Evolutionary conservation across 1,140 invertebrate genomes (phyloP).

Genomic region (Sycophaga agraensis): DNA sequence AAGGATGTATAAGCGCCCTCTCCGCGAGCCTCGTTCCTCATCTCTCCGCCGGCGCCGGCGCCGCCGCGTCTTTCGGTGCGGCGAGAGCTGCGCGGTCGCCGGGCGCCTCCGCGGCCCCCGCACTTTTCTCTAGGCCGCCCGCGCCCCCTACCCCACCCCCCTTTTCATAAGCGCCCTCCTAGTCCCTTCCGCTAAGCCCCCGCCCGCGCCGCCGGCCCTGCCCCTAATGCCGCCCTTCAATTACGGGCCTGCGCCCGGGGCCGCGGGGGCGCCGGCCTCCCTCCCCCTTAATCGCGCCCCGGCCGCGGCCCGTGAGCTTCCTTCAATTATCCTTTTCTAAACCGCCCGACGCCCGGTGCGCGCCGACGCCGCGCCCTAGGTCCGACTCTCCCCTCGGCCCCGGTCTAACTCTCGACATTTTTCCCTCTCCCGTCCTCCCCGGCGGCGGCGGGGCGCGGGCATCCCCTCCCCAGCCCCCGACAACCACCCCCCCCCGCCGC

Average conservation of each 20-base stretch:
- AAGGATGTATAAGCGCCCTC: conserved; percentile 20
- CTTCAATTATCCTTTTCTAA: conserved; percentile 30
- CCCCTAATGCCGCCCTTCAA: no score
- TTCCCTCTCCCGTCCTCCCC: neutral
- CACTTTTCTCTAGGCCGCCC: conserved; percentile 17
- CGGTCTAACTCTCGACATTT: neutral
- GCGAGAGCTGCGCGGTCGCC: no score
- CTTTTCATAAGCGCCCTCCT: neutral
- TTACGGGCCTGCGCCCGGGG: no score
- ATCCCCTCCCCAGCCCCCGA: neutral
- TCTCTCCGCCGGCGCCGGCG: conserved; percentile 33
- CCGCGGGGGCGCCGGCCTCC: no score
- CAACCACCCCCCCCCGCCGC: conserved; percentile 13
- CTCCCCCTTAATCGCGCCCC: conserved; percentile 7
- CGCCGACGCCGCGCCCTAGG: neutral
- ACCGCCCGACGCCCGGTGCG: neutral
- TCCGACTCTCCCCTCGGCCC: neutral
- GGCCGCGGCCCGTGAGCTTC: neutral
- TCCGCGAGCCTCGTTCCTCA: conserved; percentile 31
- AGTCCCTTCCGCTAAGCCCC: neutral
- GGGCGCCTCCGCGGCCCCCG: conserved; percentile 27
- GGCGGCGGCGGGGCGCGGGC: neutral
- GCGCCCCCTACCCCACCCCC: neutral
- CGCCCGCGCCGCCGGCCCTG: neutral
- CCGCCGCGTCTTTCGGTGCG: conserved; percentile 18